phyloP scores from a whole-genome alignment of 2,113 vertebrate species.

The Brienomyrus longianalis region DNA sequence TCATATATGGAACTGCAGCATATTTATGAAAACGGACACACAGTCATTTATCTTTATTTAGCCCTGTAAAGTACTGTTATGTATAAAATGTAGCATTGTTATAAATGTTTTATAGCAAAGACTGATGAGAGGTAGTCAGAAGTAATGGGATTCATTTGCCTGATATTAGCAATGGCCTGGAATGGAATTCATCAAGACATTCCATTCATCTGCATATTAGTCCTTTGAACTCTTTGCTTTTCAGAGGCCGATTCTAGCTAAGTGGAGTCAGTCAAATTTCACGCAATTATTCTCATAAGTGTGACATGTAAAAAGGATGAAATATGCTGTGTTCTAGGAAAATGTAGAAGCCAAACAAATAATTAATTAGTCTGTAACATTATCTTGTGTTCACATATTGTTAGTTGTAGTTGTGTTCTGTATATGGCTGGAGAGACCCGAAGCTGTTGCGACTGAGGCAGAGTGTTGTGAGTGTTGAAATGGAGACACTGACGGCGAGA shows the following conservation, averaged over 20 bases:
- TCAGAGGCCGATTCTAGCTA: not conserved
- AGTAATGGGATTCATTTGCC: not conserved
- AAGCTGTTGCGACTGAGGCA: not conserved
- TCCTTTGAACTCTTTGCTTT: not conserved
- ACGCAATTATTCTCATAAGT: not conserved
- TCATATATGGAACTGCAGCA: not conserved
- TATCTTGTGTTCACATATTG: not conserved
- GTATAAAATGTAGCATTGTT: not conserved
- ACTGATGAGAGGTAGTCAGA: not conserved
- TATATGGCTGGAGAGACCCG: not conserved
- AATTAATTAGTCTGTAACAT: not conserved
- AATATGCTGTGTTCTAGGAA: not conserved
- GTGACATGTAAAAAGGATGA: not conserved
- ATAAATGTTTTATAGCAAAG: not conserved
- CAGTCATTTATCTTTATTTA: not conserved
- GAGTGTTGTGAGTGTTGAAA: not conserved
- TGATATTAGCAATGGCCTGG: not conserved
- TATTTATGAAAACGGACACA: not conserved
- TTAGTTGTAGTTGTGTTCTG: not conserved
- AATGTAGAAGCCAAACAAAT: not conserved
- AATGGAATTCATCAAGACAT: not conserved
- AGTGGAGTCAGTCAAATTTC: not conserved
- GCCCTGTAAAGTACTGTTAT: not conserved
- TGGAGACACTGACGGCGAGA: not conserved
- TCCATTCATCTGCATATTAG: not conserved